A percentile compares a stretch with the other conserved stretches of the same genome.
phyloP scores from a whole-genome alignment of 2,888 invertebrate species.

The Polylopha cassiicola region DNA sequence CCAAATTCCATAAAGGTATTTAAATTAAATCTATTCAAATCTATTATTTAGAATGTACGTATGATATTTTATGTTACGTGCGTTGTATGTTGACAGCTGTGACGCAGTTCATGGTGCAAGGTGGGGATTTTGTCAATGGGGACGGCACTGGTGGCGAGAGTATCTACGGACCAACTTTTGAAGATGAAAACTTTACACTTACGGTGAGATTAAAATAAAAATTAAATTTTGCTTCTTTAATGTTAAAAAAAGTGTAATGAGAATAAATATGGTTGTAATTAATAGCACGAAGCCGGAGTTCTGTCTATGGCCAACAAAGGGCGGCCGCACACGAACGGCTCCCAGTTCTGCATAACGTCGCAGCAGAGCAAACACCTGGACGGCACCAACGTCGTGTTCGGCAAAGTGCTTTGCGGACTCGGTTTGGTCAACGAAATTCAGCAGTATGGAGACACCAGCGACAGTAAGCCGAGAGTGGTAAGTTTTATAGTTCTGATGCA shows the following conservation, averaged over 20 bases:
- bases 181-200: constrained; percentile 91
- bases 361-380: constrained; percentile 86
- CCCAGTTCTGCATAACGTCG: constrained; percentile 95
- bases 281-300: constrained; percentile 80
- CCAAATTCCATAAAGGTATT: constrained; percentile 86
- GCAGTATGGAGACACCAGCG: constrained; percentile 69
- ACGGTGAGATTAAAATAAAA: too few species aligned
- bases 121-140: constrained; percentile 85
- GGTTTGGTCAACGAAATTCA: constrained; percentile 85
- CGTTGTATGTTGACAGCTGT: constrained; percentile 77
- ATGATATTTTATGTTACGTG: constrained; percentile 1
- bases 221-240: neutral
- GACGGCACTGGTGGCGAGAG: constrained; percentile 95
- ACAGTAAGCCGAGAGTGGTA: constrained; percentile 79
- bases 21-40: neutral
- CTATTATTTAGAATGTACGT: neutral
- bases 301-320: constrained; percentile 90
- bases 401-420: constrained; percentile 86
- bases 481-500: constrained; percentile 29
- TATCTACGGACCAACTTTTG: constrained; percentile 93
- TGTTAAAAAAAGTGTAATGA: neutral
- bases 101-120: constrained; percentile 92
- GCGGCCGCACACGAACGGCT: constrained; percentile 89
- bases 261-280: constrained; percentile 14
- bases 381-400: constrained; percentile 89